phyloP scores from a whole-genome alignment of 2,797 vertebrate genomes.

The Paramormyrops hopkinsi region DNA sequence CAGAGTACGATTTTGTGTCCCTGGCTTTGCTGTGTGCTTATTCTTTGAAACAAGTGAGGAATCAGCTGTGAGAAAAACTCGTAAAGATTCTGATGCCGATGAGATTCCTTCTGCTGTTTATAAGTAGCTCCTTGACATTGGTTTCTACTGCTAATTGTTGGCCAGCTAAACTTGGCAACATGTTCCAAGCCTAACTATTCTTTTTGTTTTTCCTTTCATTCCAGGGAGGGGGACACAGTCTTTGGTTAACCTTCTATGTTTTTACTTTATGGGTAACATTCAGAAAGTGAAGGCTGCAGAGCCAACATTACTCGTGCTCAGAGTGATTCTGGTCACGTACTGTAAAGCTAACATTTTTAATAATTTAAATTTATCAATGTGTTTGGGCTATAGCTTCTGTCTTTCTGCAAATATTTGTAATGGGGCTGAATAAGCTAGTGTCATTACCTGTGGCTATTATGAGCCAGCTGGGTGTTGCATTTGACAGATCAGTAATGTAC shows the following conservation, averaged over 20 bases:
- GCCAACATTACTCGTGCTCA: neutral
- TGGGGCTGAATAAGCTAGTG: neutral
- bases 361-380: neutral
- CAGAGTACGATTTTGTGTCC: neutral
- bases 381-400: neutral
- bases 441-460: neutral
- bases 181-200: neutral
- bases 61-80: neutral
- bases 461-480: neutral
- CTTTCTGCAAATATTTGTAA: neutral
- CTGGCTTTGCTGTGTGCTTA: neutral
- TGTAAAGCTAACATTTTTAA: neutral
- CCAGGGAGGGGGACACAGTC: neutral
- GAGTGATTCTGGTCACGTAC: neutral
- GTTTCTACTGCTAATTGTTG: neutral
- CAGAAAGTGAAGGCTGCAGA: neutral
- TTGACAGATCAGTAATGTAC: neutral
- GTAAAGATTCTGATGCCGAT: neutral
- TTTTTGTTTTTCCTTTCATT: neutral
- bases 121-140: neutral
- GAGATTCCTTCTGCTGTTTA: neutral
- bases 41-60: neutral
- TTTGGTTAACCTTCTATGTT: neutral
- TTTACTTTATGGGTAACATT: neutral
- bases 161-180: neutral